A percentile compares a stretch with the other conserved stretches of the same genome.
These are phyloP conservation scores for Drosophila ustulata DNA, from an alignment of 2,888 invertebrate genomes.

Conservation along the genomic window DNA sequence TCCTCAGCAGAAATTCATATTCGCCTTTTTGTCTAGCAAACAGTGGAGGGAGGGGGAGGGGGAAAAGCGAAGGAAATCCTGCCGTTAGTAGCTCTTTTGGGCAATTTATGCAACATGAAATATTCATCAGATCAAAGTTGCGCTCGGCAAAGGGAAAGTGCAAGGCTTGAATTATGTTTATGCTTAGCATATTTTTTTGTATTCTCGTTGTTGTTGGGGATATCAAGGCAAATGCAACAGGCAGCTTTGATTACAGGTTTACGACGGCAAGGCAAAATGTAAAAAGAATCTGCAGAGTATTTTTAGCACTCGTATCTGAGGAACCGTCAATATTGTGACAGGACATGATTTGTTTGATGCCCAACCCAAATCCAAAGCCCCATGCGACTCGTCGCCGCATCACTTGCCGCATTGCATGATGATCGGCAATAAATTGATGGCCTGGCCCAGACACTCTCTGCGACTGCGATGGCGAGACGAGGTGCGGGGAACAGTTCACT, in stretches of 20 bases:
- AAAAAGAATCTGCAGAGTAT: conserved; percentile 25
- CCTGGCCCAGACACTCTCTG: conserved; percentile 31
- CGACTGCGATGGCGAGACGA: neutral
- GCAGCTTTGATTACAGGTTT: conserved; percentile 53
- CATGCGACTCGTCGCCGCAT: conserved; percentile 4
- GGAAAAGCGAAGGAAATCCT: neutral
- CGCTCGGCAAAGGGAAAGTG: conserved; percentile 8
- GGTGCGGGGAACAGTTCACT: conserved; percentile 33
- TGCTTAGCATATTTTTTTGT: conserved; percentile 22
- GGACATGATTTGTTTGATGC: conserved; percentile 69
- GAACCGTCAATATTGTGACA: conserved; percentile 77
- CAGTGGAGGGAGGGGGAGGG: neutral
- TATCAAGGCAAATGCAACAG: conserved; percentile 32
- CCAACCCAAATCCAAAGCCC: conserved; percentile 13
- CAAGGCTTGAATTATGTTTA: conserved; percentile 35
- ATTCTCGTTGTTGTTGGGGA: neutral
- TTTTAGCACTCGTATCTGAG: conserved; percentile 56
- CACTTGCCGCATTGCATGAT: conserved; percentile 67
- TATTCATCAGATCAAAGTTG: conserved; percentile 72
- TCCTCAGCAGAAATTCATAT: conserved; percentile 7
- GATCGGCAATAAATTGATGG: conserved; percentile 78
- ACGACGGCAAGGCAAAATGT: conserved; percentile 10
- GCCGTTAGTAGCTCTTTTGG: conserved; percentile 18
- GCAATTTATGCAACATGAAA: conserved; percentile 75
- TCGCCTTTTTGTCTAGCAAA: conserved; percentile 21